phyloP scores from a whole-genome alignment of 2,888 invertebrate species.

The Lithophane semibrunnea region DNA sequence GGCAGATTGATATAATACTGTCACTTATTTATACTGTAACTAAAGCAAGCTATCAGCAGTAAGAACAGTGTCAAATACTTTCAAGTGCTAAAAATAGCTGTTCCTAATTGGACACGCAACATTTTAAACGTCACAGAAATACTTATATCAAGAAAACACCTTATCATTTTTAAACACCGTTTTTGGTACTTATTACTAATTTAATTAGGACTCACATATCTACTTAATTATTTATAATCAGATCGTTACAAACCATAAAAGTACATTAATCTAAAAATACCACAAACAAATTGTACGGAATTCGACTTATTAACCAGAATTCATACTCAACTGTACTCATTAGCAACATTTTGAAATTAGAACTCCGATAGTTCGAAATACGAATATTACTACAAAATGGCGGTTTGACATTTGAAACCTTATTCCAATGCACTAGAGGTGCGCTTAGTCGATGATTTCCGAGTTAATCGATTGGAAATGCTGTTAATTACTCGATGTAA shows the following conservation, averaged over 20 bases:
- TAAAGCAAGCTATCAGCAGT: background rate
- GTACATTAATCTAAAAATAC: slow-evolving; percentile 4
- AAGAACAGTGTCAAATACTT: background rate
- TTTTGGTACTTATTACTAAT: slow-evolving; percentile 15
- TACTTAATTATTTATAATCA: background rate
- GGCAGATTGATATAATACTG: too few species aligned
- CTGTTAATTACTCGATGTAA: slow-evolving; percentile 59
- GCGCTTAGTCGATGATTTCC: slow-evolving; percentile 46
- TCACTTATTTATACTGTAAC: too few species aligned
- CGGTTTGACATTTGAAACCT: slow-evolving; percentile 31
- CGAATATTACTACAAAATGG: slow-evolving; percentile 41
- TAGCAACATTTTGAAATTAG: slow-evolving; percentile 49
- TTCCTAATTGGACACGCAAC: slow-evolving; percentile 4
- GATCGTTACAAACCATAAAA: slow-evolving; percentile 24
- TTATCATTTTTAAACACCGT: slow-evolving; percentile 23
- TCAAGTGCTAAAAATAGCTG: background rate
- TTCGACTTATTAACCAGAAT: slow-evolving; percentile 30
- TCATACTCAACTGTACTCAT: slow-evolving; percentile 26
- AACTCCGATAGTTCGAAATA: slow-evolving; percentile 34
- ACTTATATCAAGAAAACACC: slow-evolving; percentile 13
- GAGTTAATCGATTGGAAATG: slow-evolving; percentile 63
- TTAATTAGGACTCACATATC: slow-evolving; percentile 22
- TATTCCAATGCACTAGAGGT: slow-evolving; percentile 47
- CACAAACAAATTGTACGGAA: slow-evolving; percentile 11
- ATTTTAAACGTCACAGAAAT: slow-evolving; percentile 10